Conservation (phyloP, 2,888 invertebrate genomes). For the Limnephilus marmoratus region DNA sequence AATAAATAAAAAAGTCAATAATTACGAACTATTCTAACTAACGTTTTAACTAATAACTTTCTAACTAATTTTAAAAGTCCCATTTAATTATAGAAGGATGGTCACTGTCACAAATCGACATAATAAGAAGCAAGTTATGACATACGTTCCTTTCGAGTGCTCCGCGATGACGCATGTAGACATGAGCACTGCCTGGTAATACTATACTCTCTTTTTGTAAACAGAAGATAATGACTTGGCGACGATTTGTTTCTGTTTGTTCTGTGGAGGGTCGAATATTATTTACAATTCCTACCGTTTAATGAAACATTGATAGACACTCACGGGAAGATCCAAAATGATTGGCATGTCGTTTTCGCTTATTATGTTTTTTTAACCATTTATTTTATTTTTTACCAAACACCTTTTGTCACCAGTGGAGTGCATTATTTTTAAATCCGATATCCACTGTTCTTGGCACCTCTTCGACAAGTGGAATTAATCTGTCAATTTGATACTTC, state of each 20-base stretch:
- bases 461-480: background rate
- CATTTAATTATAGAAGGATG: no score
- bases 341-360: background rate
- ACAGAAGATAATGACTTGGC: background rate
- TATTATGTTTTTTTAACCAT: no score
- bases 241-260: background rate
- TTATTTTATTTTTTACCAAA: background rate
- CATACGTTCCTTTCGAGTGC: no score
- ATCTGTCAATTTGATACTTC: slow-evolving; percentile 38
- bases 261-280: background rate
- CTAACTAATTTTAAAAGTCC: no score
- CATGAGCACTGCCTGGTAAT: no score
- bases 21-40: no score
- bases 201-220: background rate
- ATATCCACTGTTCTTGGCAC: background rate
- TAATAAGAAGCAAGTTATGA: no score
- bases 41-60: no score
- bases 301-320: background rate
- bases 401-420: background rate
- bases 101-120: no score
- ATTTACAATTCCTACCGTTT: background rate
- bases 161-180: no score
- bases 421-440: background rate
- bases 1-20: no score
- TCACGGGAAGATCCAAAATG: background rate